phyloP scores from a whole-genome alignment of 1,140 invertebrate genomes.

The Daktulosphaira vitifoliae region DNA sequence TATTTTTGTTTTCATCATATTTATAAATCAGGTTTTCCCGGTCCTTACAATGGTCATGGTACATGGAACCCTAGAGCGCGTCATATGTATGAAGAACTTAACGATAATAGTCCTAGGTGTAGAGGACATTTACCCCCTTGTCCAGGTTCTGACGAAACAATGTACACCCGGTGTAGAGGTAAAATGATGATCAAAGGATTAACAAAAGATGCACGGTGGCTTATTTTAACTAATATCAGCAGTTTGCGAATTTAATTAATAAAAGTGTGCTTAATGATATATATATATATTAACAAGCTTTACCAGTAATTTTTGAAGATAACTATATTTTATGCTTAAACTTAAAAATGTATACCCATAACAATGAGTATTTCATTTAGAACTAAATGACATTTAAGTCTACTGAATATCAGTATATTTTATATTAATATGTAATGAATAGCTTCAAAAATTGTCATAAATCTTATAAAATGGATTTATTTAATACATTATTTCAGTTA shows the following conservation, averaged over 20 bases:
- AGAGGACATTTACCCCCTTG: constrained; percentile 50
- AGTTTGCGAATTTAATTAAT: constrained; percentile 20
- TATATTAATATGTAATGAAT: too few relatives aligned
- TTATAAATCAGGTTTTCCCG: constrained; percentile 37
- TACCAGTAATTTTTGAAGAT: too few relatives aligned
- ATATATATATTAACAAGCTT: constrained; percentile 9
- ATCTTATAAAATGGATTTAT: too few relatives aligned
- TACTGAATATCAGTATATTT: too few relatives aligned
- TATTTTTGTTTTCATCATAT: constrained; percentile 34
- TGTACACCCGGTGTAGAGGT: constrained; percentile 42
- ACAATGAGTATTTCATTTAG: too few relatives aligned
- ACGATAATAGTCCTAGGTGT: constrained; percentile 50
- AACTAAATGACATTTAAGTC: too few relatives aligned
- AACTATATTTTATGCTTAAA: too few relatives aligned
- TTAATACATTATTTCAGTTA: too few relatives aligned
- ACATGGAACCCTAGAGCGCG: constrained; percentile 73
- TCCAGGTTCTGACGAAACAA: constrained; percentile 52
- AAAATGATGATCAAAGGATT: constrained; percentile 22
- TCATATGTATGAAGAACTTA: constrained; percentile 77
- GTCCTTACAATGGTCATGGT: constrained; percentile 42
- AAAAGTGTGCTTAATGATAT: constrained; percentile 14
- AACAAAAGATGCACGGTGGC: constrained; percentile 20
- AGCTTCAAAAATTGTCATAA: too few relatives aligned
- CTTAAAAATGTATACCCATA: too few relatives aligned
- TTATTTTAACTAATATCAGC: constrained; percentile 23